Conservation (phyloP, 37 sponge, comb jelly and placozoan genomes). For the Eunapius fragilis region DNA sequence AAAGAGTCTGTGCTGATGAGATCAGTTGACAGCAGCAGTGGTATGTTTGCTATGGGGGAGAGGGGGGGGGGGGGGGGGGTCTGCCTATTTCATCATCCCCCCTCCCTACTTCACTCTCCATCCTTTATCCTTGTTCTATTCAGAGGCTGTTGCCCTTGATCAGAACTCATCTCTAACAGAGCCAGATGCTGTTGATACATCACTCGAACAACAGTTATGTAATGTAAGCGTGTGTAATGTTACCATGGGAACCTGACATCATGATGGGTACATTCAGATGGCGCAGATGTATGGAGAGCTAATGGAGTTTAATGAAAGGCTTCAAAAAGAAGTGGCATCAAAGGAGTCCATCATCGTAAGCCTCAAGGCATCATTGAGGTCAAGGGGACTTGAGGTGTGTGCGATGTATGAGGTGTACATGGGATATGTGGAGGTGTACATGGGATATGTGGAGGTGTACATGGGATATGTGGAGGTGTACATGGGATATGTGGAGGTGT, state of each 20-base stretch:
- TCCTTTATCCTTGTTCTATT: not conserved
- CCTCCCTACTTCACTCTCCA: not conserved
- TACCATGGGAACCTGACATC: not conserved
- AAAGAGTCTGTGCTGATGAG: slow-evolving; percentile 4
- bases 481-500: too few species aligned
- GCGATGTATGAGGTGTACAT: too few species aligned
- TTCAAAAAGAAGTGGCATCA: slow-evolving; percentile 62
- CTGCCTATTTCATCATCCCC: not conserved
- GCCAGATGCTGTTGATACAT: not conserved
- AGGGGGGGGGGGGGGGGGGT: too few species aligned
- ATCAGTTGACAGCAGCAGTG: not conserved
- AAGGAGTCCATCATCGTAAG: slow-evolving; percentile 56
- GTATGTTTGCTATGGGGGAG: not conserved
- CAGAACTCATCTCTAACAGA: not conserved
- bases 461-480: too few species aligned
- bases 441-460: not conserved
- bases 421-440: slow-evolving; percentile 13
- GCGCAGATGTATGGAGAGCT: slow-evolving; percentile 98
- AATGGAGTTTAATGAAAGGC: slow-evolving; percentile 89
- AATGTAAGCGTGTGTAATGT: not conserved
- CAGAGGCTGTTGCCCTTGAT: not conserved
- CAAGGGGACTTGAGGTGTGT: slow-evolving; percentile 14
- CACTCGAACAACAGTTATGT: not conserved
- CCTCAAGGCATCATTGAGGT: slow-evolving; percentile 17
- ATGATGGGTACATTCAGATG: slow-evolving; percentile 43